Evolutionary conservation across 2,888 invertebrate species (phyloP), one percentile per base, ranked within the genome.

Genomic region (Hypomecis punctinalis): DNA sequence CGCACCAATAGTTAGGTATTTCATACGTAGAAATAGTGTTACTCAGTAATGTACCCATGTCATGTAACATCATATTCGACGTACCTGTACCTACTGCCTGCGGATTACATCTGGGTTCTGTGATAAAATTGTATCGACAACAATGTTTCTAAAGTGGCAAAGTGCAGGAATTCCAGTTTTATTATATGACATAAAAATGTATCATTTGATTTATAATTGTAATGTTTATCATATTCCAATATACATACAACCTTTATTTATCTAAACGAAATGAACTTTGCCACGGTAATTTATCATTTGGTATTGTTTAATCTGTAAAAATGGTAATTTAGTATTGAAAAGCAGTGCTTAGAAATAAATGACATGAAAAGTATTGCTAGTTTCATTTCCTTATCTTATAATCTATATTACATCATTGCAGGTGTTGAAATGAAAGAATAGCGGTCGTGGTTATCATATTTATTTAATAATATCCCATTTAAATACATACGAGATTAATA

Each of bases 341-440:
- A 85, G 77, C 86, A 88, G 85, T 89, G 90, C 90, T 90, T 91
- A 90, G 90, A 86, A 84, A 89, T 88, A 89, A 89, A 88, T 81
- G 78, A 84, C 82, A 83, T 80, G 73, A 79, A 69, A 74, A 67
- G 11, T 54, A 60, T 49, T 59, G 13, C 47, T 71, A 63, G 69
- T 74, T 73, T 72, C 40, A 71, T 73, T 66, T 40, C 6, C 6
- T 48, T 59, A 58, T 43, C 33, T 9, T 43, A 54, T 35, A 23
- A 23, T 23, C 23, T 23, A 23, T 23, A 23, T 23, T 3, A 23
- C 23, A 23, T 23, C 23, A 23, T 23, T 23, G 23, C 23, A 23
- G 23, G 23, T 33, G 11, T 8, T 8, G 37, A 51, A 51, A 51
- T 51, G 3, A 51, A 52, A 52, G 0, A 33, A 23, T 40, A 33